Evolutionary conservation across 2,113 vertebrate species (phyloP).

Genomic region (Engystomops pustulosus): DNA sequence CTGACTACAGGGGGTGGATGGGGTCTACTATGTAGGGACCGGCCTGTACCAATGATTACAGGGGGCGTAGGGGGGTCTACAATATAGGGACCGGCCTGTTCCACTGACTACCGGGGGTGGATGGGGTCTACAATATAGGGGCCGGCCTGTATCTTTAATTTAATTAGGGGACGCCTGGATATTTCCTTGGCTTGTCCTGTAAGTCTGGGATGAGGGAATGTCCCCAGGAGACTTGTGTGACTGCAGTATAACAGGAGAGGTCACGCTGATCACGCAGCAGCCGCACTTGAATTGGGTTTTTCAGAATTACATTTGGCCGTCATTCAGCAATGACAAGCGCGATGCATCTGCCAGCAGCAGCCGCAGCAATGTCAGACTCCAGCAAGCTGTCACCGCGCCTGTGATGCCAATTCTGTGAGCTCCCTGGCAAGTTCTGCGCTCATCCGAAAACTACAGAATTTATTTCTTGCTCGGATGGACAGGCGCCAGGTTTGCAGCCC

Average conservation of each 20-base stretch:
- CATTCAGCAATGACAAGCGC: background rate
- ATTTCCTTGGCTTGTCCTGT: no score
- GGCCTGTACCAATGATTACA: no score
- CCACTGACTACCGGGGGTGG: no score
- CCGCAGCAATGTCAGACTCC: conserved; percentile 1
- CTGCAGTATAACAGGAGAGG: background rate
- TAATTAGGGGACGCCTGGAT: no score
- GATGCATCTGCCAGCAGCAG: conserved; percentile 4
- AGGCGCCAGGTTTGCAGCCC: background rate
- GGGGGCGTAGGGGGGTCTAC: no score
- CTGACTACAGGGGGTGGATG: no score
- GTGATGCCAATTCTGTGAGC: background rate
- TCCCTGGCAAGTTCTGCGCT: background rate
- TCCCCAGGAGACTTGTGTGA: background rate
- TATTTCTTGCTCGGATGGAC: background rate
- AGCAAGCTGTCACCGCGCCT: background rate
- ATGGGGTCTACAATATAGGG: no score
- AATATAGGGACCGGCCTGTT: no score
- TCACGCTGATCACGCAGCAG: background rate
- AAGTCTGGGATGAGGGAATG: no score
- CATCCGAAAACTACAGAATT: background rate
- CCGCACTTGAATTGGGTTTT: background rate
- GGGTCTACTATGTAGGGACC: no score
- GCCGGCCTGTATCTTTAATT: no score
- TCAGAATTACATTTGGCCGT: background rate